Conservation (phyloP, 2,888 invertebrate genomes). For the Notodonta ziczac region DNA sequence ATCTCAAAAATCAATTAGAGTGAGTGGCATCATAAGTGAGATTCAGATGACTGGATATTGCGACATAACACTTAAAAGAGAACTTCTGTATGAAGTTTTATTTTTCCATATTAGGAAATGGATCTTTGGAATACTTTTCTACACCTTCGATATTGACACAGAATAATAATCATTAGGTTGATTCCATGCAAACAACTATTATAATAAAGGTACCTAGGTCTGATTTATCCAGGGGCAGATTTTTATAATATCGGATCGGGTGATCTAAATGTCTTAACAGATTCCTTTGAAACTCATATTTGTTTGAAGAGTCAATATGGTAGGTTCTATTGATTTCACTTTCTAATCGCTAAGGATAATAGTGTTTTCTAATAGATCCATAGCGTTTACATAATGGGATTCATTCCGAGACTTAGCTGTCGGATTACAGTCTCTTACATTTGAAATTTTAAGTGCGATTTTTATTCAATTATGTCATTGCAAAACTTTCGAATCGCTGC, state of each 20-base stretch:
- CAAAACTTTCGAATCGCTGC: background rate
- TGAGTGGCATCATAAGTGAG: too few species aligned
- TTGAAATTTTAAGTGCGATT: background rate
- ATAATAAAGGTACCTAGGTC: too few species aligned
- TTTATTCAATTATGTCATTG: conserved; percentile 5
- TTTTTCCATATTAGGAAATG: too few species aligned
- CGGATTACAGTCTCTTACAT: background rate
- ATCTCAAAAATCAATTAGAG: too few species aligned
- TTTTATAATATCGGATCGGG: background rate
- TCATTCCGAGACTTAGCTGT: conserved; percentile 10
- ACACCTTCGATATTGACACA: too few species aligned
- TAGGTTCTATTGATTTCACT: conserved; percentile 29
- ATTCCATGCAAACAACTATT: too few species aligned
- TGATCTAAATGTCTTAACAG: conserved; percentile 18
- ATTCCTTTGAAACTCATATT: conserved; percentile 31
- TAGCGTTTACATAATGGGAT: conserved; percentile 28
- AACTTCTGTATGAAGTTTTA: too few species aligned
- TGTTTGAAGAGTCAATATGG: conserved; percentile 33
- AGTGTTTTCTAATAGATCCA: conserved; percentile 36
- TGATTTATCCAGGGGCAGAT: too few species aligned
- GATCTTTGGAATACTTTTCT: too few species aligned
- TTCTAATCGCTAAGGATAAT: conserved; percentile 37
- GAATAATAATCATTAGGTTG: too few species aligned
- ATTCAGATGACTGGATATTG: too few species aligned
- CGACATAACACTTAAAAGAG: too few species aligned